phyloP scores from a whole-genome alignment of 2,113 vertebrate species.

The Rhegmatorhina hoffmannsi region DNA sequence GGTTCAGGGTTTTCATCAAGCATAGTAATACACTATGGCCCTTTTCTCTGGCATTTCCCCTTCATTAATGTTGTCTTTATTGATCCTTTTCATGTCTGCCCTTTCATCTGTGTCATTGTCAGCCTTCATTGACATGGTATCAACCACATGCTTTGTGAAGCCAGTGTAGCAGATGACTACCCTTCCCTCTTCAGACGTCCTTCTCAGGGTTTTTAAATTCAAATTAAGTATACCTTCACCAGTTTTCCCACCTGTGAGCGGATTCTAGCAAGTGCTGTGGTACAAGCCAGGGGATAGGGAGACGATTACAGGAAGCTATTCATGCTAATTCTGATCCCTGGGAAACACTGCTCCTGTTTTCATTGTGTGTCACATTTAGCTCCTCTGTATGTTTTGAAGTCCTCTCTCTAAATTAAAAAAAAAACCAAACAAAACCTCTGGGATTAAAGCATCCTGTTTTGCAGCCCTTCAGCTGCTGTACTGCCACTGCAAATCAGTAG shows the following conservation, averaged over 20 bases:
- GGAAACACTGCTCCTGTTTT: background rate
- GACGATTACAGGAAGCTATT: background rate
- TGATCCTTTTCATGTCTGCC: background rate
- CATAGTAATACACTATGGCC: background rate
- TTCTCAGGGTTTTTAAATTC: background rate
- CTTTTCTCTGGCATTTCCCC: background rate
- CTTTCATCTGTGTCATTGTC: background rate
- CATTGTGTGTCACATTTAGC: background rate
- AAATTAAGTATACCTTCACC: background rate
- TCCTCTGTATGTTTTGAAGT: background rate
- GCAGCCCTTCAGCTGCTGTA: background rate
- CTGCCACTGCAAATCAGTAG: background rate
- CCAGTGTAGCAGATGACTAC: background rate
- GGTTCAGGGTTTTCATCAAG: background rate
- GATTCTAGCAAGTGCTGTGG: background rate
- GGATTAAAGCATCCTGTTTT: background rate
- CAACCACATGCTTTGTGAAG: background rate
- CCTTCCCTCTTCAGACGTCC: background rate
- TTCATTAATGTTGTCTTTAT: background rate
- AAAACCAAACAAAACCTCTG: background rate
- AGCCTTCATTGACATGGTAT: rapidly evolving
- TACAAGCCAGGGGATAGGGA: background rate
- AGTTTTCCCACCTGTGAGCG: background rate
- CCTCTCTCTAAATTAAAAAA: background rate
- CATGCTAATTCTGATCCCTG: background rate